These are phyloP conservation scores for Saccopteryx leptura DNA, from an alignment of 2,113 vertebrate genomes.

Conservation along the genomic window DNA sequence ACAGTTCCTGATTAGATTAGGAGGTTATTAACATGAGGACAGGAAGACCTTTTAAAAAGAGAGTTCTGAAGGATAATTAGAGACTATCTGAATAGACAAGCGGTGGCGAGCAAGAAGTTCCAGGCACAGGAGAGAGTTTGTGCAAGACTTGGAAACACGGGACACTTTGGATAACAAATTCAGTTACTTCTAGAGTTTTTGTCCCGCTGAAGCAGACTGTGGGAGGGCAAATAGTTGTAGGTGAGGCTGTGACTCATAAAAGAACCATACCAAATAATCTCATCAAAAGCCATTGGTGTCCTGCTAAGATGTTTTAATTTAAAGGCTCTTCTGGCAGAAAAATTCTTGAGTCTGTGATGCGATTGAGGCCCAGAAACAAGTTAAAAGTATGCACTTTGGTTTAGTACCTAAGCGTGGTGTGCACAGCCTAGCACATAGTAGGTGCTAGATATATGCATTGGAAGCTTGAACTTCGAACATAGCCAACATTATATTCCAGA, in stretches of 20 bases:
- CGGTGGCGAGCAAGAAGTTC: background rate
- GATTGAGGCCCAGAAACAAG: background rate
- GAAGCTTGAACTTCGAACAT: background rate
- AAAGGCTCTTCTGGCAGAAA: background rate
- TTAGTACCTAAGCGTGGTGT: background rate
- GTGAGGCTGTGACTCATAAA: background rate
- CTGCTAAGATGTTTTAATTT: slow-evolving; percentile 3
- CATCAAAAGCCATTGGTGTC: background rate
- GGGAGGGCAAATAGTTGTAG: background rate
- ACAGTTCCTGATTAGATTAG: background rate
- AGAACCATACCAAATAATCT: background rate
- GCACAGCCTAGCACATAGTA: background rate
- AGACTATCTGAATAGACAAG: background rate
- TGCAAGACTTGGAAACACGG: background rate
- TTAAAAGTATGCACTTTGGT: background rate
- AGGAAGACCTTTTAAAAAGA: background rate
- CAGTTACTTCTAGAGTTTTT: background rate
- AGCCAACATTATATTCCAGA: background rate
- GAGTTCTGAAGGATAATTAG: background rate
- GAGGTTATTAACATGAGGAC: background rate
- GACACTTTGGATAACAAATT: background rate
- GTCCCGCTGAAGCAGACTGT: background rate
- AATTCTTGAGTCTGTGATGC: background rate
- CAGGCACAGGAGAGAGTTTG: background rate
- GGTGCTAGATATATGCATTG: background rate